phyloP scores from a whole-genome alignment of 2,113 vertebrate genomes.

The Zingel zingel region DNA sequence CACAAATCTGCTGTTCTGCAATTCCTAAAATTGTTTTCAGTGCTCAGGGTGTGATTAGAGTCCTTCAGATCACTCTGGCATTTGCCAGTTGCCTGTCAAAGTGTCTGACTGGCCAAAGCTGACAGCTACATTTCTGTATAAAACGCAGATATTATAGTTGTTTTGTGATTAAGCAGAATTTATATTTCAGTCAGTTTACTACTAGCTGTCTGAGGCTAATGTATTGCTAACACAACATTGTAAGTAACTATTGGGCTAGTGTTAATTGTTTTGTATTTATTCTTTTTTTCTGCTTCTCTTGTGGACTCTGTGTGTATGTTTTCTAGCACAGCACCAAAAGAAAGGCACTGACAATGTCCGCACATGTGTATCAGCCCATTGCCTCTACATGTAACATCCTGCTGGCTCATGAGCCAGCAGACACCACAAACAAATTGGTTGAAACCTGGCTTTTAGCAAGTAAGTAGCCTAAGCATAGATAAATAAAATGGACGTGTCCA shows the following conservation, averaged over 20 bases:
- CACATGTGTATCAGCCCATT: background rate
- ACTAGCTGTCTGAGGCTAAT: background rate
- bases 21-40: slow-evolving; percentile 10
- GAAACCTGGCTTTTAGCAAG: background rate
- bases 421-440: slow-evolving; percentile 23
- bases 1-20: background rate
- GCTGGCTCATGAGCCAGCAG: slow-evolving; percentile 1
- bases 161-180: background rate
- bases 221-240: background rate
- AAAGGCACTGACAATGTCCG: background rate
- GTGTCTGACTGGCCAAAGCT: background rate
- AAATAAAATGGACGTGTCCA: background rate
- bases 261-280: background rate
- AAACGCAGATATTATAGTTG: background rate
- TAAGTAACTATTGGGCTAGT: background rate
- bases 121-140: background rate
- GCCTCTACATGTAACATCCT: slow-evolving; percentile 33
- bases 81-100: background rate
- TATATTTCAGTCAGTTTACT: background rate
- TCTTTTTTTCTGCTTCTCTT: background rate
- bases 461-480: background rate
- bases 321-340: background rate
- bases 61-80: background rate
- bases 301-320: background rate
- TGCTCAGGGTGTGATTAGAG: background rate